Conservation (phyloP, 2,797 vertebrate genomes). For the Knipowitschia caucasica region DNA sequence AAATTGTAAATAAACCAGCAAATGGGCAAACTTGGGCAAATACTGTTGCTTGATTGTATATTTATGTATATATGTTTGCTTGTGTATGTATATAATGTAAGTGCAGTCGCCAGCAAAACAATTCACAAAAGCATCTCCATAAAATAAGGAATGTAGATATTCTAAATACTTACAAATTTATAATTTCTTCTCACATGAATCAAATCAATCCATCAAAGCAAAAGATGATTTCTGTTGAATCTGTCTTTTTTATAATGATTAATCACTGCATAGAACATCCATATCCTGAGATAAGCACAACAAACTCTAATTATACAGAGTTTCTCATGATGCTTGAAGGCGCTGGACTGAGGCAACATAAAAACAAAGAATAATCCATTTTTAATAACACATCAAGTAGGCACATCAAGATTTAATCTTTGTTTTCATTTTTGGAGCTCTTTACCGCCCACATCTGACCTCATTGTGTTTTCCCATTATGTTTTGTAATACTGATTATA, state of each 20-base stretch:
- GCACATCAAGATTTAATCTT: not conserved
- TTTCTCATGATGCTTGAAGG: not conserved
- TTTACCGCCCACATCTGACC: slow-evolving; percentile 17
- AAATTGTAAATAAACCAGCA: too few relatives aligned
- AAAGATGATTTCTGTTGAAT: too few relatives aligned
- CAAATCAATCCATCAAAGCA: too few relatives aligned
- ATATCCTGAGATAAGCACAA: slow-evolving; percentile 18
- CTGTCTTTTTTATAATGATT: not conserved
- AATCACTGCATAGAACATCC: slow-evolving; percentile 15
- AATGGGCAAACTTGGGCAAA: too few relatives aligned
- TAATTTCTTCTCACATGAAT: too few relatives aligned
- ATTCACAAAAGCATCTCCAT: too few relatives aligned
- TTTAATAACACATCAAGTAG: not conserved
- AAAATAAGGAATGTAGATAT: too few relatives aligned
- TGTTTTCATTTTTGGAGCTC: not conserved
- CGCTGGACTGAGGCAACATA: not conserved
- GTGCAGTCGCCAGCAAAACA: too few relatives aligned
- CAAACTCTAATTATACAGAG: slow-evolving; percentile 12
- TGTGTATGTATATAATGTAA: too few relatives aligned
- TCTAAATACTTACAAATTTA: too few relatives aligned
- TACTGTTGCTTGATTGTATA: too few relatives aligned
- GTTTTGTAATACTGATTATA: not conserved
- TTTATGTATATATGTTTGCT: too few relatives aligned
- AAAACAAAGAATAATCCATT: not conserved
- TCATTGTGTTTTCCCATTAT: not conserved